Evolutionary conservation across 2,888 invertebrate genomes (phyloP), one percentile per base, ranked within the genome.

Genomic region (Drosophila affinis): DNA sequence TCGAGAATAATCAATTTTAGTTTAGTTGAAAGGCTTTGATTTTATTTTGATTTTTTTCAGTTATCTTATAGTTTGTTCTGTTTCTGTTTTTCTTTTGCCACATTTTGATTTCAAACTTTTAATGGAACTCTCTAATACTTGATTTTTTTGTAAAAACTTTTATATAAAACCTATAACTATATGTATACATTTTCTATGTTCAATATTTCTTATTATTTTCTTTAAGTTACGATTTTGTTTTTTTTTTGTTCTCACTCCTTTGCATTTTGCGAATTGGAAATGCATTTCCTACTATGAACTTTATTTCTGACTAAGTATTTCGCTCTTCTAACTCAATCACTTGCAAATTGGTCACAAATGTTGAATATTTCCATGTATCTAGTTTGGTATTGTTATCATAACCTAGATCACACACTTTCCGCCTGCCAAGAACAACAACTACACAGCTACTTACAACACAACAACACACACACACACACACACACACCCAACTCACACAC

Each of bases 381-480:
- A 12, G 46, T 17, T 29, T 51, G 61, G 61, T 48, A 24, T 21
- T 21, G 59, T 49, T 53, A 53, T 55, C 34, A 27, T 46, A 45
- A 46, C 59, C 39, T 72, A 47, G 56, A 39, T 49, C 18, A 44
- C 49, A 72, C 62, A n/a, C 29, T 53, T 52, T 69, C 72, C 69
- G 68, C 68, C 71, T 71, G 62, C 72, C 53, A 62, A 61, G 32
- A 65, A 45, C 56, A 53, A 24, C 44, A 53, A 48, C 53, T 24
- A 24, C 24, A 24, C 24, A 52, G 29, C 34, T 51, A 67, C 46
- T 61, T 47, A 64, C 62, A 78, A 77, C 81, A 81, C 65, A 77
- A 78, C 53, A 62, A 61, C 29, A 67, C 7, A 7, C 6, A 27
- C 75, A 77, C 77, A 78, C 59, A 56, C 32, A 63, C 63, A 63